These are phyloP conservation scores for Aldrovandia affinis DNA, from an alignment of 2,797 vertebrate species.

Conservation along the genomic window DNA sequence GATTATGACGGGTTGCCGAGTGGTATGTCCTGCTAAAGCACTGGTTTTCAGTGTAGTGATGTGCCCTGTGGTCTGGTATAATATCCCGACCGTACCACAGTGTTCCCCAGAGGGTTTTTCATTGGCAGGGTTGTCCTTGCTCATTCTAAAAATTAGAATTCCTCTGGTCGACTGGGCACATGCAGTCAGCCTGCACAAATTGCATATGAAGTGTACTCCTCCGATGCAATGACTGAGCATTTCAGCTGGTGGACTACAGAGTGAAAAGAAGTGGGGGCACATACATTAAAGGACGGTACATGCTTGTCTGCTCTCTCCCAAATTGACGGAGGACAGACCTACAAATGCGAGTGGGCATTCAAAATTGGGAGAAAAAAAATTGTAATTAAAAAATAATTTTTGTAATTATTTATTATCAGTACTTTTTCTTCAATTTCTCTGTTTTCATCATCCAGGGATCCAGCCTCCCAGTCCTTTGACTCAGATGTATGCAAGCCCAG, in stretches of 20 bases:
- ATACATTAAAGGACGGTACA: no score
- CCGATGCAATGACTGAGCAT: no score
- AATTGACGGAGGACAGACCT: not conserved
- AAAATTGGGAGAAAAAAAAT: not conserved
- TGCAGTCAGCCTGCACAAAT: not conserved
- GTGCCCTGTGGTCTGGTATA: not conserved
- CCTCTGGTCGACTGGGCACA: no score
- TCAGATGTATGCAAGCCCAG: slow-evolving; percentile 6
- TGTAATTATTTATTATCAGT: no score
- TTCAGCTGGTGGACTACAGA: no score
- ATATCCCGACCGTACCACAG: not conserved
- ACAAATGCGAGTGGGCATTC: not conserved
- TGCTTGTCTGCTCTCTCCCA: not conserved
- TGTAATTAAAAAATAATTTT: not conserved
- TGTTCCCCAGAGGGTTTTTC: not conserved
- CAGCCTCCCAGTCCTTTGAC: not conserved
- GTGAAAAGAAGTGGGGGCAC: no score
- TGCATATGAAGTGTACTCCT: not conserved
- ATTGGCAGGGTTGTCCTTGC: not conserved
- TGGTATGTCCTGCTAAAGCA: not conserved
- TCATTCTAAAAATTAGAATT: not conserved
- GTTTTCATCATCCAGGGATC: not conserved
- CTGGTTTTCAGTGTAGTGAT: not conserved
- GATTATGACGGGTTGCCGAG: not conserved
- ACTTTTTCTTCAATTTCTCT: not conserved